Conservation (phyloP, 2,113 vertebrate species). For the Merops nubicus region DNA sequence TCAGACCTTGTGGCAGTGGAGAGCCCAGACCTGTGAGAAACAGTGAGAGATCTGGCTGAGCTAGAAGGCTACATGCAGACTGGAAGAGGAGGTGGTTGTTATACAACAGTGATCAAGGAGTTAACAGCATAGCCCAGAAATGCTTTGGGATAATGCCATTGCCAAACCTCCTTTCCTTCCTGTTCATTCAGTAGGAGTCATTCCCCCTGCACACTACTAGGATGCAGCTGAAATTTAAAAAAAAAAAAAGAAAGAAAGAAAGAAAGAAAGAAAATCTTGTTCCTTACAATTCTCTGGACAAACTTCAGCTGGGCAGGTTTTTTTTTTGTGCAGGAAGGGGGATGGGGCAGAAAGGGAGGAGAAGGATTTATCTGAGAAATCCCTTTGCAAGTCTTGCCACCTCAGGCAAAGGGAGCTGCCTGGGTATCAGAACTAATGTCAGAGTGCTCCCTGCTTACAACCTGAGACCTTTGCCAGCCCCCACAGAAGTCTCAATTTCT, state of each 20-base stretch:
- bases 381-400: background rate
- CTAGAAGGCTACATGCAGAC: background rate
- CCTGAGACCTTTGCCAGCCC: background rate
- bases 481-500: background rate
- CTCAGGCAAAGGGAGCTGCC: background rate
- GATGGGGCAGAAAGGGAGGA: background rate
- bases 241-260: too few species aligned
- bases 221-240: background rate
- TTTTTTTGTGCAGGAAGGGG: background rate
- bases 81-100: background rate
- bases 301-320: background rate
- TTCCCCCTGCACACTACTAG: background rate
- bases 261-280: constrained; percentile 9
- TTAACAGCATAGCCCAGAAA: background rate
- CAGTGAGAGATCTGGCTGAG: background rate
- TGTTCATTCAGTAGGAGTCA: background rate
- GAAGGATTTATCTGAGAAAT: background rate
- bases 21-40: background rate
- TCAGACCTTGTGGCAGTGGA: background rate
- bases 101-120: background rate
- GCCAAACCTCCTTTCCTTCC: constrained; percentile 6
- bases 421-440: background rate
- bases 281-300: background rate
- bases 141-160: background rate
- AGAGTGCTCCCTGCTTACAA: background rate